phyloP scores from a whole-genome alignment of 1,140 invertebrate genomes.

The Matsumurasca onukii region DNA sequence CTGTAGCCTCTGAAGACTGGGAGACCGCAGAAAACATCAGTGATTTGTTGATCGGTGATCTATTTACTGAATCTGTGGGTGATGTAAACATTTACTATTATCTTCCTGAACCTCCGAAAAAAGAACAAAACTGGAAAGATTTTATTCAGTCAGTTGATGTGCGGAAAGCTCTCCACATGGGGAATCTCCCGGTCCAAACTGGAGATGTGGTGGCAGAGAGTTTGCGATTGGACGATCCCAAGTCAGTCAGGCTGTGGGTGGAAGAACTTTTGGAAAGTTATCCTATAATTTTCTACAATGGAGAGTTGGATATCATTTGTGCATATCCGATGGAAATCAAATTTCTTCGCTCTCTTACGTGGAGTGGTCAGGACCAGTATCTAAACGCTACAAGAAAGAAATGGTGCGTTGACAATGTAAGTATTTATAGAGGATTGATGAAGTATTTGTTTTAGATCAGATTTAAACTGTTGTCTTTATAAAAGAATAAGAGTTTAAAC shows the following conservation, averaged over 20 bases:
- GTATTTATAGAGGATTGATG: too few species aligned
- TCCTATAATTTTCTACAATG: conserved; percentile 73
- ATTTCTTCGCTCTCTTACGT: conserved; percentile 58
- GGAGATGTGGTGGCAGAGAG: conserved; percentile 61
- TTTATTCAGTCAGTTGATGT: conserved; percentile 61
- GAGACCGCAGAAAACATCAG: neutral
- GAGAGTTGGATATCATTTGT: conserved; percentile 82
- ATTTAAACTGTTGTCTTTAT: too few species aligned
- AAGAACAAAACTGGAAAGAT: conserved; percentile 49
- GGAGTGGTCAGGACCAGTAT: conserved; percentile 49
- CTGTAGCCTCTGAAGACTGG: neutral
- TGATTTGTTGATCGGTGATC: neutral
- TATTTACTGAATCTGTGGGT: conserved; percentile 78
- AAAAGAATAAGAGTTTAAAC: too few species aligned
- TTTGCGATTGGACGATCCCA: conserved; percentile 77
- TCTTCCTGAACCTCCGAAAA: conserved; percentile 47
- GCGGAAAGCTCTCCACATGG: conserved; percentile 77
- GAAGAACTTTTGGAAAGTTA: conserved; percentile 65
- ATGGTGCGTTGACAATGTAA: conserved; percentile 50
- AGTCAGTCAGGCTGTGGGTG: conserved; percentile 76
- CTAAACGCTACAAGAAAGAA: conserved; percentile 46
- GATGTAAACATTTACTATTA: conserved; percentile 79
- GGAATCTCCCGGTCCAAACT: conserved; percentile 64
- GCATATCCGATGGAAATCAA: conserved; percentile 75
- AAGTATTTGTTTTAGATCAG: too few species aligned